phyloP scores from a whole-genome alignment of 2,113 vertebrate genomes.

The Ranitomeya variabilis region DNA sequence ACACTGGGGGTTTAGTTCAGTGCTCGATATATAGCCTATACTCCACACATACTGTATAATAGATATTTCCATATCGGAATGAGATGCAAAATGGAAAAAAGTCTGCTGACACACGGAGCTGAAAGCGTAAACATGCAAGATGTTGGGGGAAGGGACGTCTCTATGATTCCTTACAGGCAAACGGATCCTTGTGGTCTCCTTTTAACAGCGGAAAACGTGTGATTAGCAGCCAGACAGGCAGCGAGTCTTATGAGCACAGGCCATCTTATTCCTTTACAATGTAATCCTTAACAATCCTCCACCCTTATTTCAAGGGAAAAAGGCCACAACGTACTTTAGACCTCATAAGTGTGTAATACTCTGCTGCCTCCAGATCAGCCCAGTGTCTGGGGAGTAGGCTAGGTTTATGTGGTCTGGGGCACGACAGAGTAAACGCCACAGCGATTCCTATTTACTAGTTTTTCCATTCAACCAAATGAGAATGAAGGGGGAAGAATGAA shows the following conservation, averaged over 20 bases:
- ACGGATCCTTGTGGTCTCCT: constrained; percentile 71
- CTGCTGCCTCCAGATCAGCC: constrained; percentile 18
- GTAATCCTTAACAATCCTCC: constrained; percentile 44
- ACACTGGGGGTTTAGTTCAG: too few species aligned
- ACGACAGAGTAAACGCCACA: background rate
- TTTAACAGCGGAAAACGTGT: constrained; percentile 73
- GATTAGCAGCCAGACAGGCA: constrained; percentile 74
- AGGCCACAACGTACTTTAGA: constrained; percentile 34
- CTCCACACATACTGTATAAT: background rate
- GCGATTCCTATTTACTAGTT: background rate
- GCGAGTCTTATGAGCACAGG: constrained; percentile 64
- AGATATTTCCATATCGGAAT: constrained; percentile 6
- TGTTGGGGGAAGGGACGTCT: constrained; percentile 69
- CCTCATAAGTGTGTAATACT: constrained; percentile 13
- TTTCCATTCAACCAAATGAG: background rate
- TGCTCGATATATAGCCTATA: too few species aligned
- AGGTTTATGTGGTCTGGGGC: background rate
- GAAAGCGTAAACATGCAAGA: constrained; percentile 61
- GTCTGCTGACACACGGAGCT: constrained; percentile 54
- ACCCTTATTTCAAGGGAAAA: constrained; percentile 36
- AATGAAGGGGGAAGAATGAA: background rate
- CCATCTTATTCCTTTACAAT: constrained; percentile 59
- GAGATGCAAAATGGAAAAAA: constrained; percentile 37
- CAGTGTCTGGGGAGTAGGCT: constrained; percentile 39
- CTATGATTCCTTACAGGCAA: constrained; percentile 79